These are phyloP conservation scores for Tringa solitaria DNA, from an alignment of 2,113 vertebrate genomes.

Conservation along the genomic window DNA sequence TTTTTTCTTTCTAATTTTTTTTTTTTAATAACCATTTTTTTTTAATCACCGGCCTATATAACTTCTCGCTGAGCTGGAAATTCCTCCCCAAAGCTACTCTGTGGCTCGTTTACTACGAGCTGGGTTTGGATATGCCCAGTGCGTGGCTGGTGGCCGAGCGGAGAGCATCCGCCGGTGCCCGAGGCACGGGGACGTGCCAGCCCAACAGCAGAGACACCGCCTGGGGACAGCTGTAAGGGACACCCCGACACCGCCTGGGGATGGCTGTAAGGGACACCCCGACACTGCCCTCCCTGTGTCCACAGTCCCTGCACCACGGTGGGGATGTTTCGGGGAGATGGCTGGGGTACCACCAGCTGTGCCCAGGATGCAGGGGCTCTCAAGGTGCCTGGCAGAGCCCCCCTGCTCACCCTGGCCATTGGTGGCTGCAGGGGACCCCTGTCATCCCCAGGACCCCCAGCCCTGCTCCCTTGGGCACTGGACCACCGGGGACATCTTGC, in stretches of 20 bases:
- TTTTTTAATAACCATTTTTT: slow-evolving; percentile 55
- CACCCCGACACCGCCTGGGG: fast-evolving
- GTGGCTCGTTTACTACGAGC: not conserved
- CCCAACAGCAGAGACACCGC: not conserved
- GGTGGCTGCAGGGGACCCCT: not conserved
- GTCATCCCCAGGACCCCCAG: not conserved
- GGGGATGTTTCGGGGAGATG: fast-evolving
- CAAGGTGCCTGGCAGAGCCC: not conserved
- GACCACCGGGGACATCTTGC: fast-evolving
- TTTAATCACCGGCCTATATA: not conserved
- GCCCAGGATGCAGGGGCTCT: not conserved
- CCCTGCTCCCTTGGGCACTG: fast-evolving
- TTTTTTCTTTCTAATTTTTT: slow-evolving; percentile 25
- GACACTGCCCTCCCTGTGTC: fast-evolving
- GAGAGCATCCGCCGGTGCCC: fast-evolving
- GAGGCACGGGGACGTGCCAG: not conserved
- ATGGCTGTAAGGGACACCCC: not conserved
- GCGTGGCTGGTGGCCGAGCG: fast-evolving
- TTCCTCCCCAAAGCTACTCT: not conserved
- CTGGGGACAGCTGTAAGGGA: not conserved
- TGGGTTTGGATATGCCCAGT: fast-evolving
- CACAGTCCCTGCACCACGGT: fast-evolving
- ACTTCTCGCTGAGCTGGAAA: slow-evolving; percentile 20
- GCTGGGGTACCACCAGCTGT: not conserved
- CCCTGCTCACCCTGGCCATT: not conserved